These are phyloP conservation scores for Oxystoma pomonae DNA, from an alignment of 2,888 invertebrate genomes.

Conservation along the genomic window DNA sequence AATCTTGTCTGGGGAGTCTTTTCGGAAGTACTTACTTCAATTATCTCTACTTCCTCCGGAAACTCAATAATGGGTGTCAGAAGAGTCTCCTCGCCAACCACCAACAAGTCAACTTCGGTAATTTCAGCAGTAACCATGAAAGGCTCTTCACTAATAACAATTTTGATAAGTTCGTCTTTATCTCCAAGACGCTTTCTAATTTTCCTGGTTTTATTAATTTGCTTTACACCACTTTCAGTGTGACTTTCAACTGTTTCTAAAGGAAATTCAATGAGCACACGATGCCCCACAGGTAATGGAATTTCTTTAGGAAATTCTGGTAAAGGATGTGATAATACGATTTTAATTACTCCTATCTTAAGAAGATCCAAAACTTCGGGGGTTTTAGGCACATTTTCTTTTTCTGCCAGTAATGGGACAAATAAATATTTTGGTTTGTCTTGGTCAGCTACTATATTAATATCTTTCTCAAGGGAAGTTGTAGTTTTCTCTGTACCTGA, in stretches of 20 bases:
- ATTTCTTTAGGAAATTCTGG: slow-evolving; percentile 34
- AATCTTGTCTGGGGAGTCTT: slow-evolving; percentile 44
- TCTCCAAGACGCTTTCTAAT: slow-evolving; percentile 38
- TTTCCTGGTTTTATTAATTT: slow-evolving; percentile 34
- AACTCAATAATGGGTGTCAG: slow-evolving; percentile 37
- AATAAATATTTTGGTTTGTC: slow-evolving; percentile 37
- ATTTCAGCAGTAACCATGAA: slow-evolving; percentile 33
- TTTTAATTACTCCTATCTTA: slow-evolving; percentile 39
- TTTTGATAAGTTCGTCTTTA: slow-evolving; percentile 47
- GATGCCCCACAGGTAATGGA: slow-evolving; percentile 30
- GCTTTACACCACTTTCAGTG: slow-evolving; percentile 35
- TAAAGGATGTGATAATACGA: slow-evolving; percentile 35
- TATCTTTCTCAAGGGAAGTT: too few species aligned
- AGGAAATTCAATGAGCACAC: slow-evolving; percentile 34
- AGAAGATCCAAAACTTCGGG: slow-evolving; percentile 38
- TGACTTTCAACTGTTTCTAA: slow-evolving; percentile 40
- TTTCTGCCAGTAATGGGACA: slow-evolving; percentile 40
- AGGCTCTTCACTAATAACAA: slow-evolving; percentile 37
- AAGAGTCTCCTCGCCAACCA: slow-evolving; percentile 34
- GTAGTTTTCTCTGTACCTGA: too few species aligned
- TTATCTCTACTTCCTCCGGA: slow-evolving; percentile 43
- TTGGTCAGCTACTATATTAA: slow-evolving; percentile 38
- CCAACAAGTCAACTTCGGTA: slow-evolving; percentile 26
- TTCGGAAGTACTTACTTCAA: slow-evolving; percentile 44
- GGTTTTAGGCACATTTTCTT: slow-evolving; percentile 33